Conservation (phyloP, 2,888 invertebrate species). For the Microchrysa polita region DNA sequence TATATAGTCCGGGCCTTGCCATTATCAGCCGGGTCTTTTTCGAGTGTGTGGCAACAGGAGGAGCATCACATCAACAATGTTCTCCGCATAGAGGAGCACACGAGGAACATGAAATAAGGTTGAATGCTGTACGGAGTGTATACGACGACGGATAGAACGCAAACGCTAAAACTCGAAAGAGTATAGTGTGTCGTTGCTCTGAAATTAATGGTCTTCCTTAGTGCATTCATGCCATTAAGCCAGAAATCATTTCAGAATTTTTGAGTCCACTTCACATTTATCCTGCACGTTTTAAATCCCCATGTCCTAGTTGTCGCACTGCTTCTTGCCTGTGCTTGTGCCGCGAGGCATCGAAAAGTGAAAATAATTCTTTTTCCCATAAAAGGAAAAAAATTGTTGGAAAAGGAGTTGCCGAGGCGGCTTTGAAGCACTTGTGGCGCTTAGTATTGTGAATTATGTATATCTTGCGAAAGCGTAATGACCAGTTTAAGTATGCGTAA, state of each 20-base stretch:
- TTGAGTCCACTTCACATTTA: not conserved
- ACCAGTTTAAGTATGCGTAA: conserved; percentile 26
- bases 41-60: conserved; percentile 7
- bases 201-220: conserved; percentile 45
- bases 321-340: not conserved
- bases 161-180: conserved; percentile 1
- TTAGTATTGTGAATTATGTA: not conserved
- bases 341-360: conserved; percentile 2
- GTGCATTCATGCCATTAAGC: conserved; percentile 19
- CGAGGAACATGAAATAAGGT: not conserved
- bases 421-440: not conserved
- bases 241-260: conserved; percentile 31
- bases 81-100: not conserved
- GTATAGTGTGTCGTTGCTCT: conserved; percentile 33
- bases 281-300: not conserved
- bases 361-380: not conserved
- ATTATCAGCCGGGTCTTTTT: not conserved
- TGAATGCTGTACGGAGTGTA: not conserved
- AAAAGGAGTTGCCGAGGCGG: not conserved
- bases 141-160: not conserved
- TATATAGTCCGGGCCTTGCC: too few species aligned
- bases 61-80: conserved; percentile 9
- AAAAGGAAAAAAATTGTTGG: not conserved
- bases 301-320: not conserved
- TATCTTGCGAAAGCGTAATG: conserved; percentile 4